Percentiles rank a stretch among this genome's conserved stretches.
Evolutionary conservation across 2,113 vertebrate genomes (phyloP).

Genomic region (Heterotilapia buettikoferi): DNA sequence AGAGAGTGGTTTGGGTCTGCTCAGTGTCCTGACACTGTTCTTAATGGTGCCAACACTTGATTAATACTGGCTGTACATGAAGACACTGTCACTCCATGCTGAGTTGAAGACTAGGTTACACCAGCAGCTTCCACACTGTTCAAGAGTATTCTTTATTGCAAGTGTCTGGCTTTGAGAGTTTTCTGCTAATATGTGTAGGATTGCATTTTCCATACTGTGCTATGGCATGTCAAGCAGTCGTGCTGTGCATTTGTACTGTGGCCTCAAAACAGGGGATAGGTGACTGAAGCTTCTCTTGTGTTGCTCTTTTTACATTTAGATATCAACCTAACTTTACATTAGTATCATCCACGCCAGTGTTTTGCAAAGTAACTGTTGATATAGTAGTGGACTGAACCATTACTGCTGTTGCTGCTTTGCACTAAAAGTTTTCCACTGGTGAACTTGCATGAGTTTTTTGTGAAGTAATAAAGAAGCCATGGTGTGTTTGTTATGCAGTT

Average conservation of each 20-base stretch:
- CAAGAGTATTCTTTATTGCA: neutral
- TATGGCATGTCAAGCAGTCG: neutral
- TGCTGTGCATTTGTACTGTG: neutral
- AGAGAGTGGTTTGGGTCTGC: slow-evolving; percentile 35
- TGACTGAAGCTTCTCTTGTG: neutral
- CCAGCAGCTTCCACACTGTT: neutral
- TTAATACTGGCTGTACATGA: slow-evolving; percentile 1
- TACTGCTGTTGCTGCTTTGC: neutral
- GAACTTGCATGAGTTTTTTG: neutral
- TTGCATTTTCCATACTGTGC: neutral
- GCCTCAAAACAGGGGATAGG: neutral
- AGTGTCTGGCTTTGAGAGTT: neutral
- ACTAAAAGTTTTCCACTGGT: neutral
- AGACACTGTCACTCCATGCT: neutral
- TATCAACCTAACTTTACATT: neutral
- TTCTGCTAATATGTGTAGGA: neutral
- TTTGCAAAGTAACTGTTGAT: neutral
- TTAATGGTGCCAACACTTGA: slow-evolving; percentile 30
- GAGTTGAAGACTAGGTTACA: neutral
- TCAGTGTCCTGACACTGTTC: slow-evolving; percentile 22
- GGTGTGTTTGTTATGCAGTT: neutral
- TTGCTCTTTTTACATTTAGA: neutral
- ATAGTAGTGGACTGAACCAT: neutral
- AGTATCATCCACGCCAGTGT: neutral
- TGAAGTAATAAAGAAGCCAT: neutral